Base-by-base conservation (phyloP, 2,797 vertebrate genomes). In the Chaetodon trifasciatus region DNA sequence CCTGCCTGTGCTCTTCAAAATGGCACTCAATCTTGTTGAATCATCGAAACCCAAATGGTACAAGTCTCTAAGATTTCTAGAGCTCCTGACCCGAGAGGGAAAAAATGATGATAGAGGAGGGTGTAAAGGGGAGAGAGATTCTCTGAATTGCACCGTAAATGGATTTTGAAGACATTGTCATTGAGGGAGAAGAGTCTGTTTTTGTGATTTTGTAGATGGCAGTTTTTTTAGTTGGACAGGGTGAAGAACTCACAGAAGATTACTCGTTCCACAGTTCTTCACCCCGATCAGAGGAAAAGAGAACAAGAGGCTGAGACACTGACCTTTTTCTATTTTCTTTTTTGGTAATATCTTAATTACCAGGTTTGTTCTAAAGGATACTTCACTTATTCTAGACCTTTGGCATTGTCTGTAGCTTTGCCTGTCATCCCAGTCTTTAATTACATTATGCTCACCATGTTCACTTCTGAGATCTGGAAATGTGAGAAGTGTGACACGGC, bases 131-230 rank as follows among this genome's bases (percentile, higher is more conserved):
- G 37, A 72, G 46, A 72, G 76, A 73, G 57, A 66, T 83, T 81
- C 60, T 74, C 60, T 49, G 65, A 74, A 76, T 68, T 76, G 9
- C 81, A 76, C 79, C 40, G 23, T 82, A 70, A 90, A 88, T 89
- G 78, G 74, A 88, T 88, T 89, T 79, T 44, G 55, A 66, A 74
- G 78, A 80, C 73, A 67, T 85, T 81, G 76, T 79, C 81, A 85
- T 80, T 32, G 65, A 73, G 64, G 62, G 50, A 77, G 66, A 76
- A 40, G 49, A 55, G 66, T 64, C 57, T 63, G 63, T 75, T 89
- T 86, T 82, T 78, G 55, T 85, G 66, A 74, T 80, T 88, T 78
- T 71, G 19, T 72, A 55, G 65, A 49, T 78, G 39, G 60, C 42
- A 53, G 62, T 42, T 68, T 76, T 76, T 85, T 75, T 78, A 67